phyloP scores from a whole-genome alignment of 2,797 vertebrate genomes.

The Cossypha niveicapilla region DNA sequence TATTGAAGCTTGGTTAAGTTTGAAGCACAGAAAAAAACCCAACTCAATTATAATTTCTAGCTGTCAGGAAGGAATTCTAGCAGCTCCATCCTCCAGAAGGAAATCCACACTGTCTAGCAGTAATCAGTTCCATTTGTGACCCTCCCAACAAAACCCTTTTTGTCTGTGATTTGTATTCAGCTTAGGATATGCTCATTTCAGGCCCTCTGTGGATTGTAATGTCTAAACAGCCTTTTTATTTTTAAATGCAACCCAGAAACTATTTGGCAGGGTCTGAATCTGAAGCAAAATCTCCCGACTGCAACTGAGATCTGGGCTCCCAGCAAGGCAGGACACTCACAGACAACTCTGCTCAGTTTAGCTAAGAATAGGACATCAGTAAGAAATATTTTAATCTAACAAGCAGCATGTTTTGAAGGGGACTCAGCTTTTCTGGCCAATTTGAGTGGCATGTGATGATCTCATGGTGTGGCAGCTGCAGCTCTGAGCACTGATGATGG shows the following conservation, averaged over 20 bases:
- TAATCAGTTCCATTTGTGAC: conserved; percentile 53
- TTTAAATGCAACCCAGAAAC: conserved; percentile 32
- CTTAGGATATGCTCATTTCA: conserved; percentile 24
- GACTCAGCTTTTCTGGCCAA: not conserved
- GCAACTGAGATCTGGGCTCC: not conserved
- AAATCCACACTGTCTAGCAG: conserved; percentile 19
- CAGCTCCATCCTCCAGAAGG: conserved; percentile 31
- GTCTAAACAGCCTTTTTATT: conserved; percentile 40
- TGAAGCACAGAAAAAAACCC: not conserved
- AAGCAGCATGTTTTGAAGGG: not conserved
- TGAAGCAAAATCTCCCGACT: not conserved
- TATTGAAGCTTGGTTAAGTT: not conserved
- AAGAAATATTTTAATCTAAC: conserved; percentile 26
- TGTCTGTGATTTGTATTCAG: conserved; percentile 39
- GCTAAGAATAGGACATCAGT: conserved; percentile 2
- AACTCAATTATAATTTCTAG: conserved; percentile 1
- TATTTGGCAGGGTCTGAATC: conserved; percentile 31
- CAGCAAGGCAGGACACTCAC: not conserved
- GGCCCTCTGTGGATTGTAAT: conserved; percentile 39
- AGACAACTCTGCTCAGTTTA: not conserved
- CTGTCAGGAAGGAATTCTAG: conserved; percentile 48
- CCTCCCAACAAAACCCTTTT: conserved; percentile 47
- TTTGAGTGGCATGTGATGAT: conserved; percentile 11
- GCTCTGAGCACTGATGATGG: rapidly evolving
- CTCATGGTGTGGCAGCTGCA: not conserved